Conservation (phyloP, 2,797 vertebrate species). For the Myotis daubentonii region DNA sequence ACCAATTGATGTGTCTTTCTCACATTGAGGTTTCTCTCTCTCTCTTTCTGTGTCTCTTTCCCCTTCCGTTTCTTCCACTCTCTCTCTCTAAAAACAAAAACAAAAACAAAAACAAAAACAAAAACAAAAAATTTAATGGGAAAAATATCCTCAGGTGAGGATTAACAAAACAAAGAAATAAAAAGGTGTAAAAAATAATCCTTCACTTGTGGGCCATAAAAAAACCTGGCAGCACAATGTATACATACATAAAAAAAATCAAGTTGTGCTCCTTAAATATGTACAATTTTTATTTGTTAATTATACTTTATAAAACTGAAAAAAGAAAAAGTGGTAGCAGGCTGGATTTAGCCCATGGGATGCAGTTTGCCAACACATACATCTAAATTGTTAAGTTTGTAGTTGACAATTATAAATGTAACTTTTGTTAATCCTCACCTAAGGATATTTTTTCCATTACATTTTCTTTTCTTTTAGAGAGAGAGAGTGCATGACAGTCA, state of each 20-base stretch:
- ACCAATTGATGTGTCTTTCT: not conserved
- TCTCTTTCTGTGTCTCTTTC: not conserved
- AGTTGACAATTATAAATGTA: not conserved
- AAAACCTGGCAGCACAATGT: not conserved
- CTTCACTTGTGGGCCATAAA: not conserved
- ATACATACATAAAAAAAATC: not conserved
- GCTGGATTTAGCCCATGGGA: not conserved
- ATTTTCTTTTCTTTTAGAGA: no score
- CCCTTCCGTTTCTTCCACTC: not conserved
- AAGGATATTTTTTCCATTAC: no score
- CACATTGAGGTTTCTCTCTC: not conserved
- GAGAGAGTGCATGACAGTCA: not conserved
- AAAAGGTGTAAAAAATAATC: slow-evolving; percentile 25
- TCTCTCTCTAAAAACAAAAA: not conserved
- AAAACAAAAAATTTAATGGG: not conserved
- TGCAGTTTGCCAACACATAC: not conserved
- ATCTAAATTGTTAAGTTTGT: slow-evolving; percentile 6
- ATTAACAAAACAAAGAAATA: not conserved
- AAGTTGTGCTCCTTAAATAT: not conserved
- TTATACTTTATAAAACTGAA: not conserved
- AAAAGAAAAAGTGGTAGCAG: not conserved
- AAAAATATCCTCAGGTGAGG: not conserved
- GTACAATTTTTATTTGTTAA: not conserved
- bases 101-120: no score
- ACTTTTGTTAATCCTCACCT: no score